These are phyloP conservation scores for Drosophila lacertosa DNA, from an alignment of 1,140 invertebrate species.

Conservation along the genomic window DNA sequence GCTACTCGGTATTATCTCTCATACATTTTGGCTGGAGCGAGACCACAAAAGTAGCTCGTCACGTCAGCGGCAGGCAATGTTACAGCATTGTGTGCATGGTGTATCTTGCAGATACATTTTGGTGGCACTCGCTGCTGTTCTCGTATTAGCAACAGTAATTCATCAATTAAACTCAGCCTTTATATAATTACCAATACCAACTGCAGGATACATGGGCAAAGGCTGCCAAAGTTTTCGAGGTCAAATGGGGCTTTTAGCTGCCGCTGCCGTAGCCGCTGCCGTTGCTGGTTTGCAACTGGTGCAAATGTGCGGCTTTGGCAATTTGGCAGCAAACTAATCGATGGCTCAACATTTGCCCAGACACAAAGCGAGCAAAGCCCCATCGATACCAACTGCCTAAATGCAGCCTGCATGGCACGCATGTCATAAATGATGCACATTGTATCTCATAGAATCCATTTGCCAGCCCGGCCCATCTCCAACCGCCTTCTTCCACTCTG, in stretches of 20 bases:
- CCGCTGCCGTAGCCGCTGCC: background rate
- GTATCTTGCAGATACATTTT: conserved; percentile 33
- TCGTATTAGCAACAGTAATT: conserved; percentile 56
- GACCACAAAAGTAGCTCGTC: conserved; percentile 51
- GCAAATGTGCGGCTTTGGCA: conserved; percentile 68
- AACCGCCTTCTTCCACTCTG: background rate
- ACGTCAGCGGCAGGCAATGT: conserved; percentile 12
- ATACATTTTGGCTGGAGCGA: conserved; percentile 27
- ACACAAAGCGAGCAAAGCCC: conserved; percentile 61
- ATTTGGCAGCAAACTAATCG: conserved; percentile 76
- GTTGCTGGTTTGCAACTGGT: background rate
- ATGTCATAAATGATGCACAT: conserved; percentile 76
- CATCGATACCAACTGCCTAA: conserved; percentile 37
- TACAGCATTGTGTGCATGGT: background rate
- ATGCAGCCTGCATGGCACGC: conserved; percentile 28
- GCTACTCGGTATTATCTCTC: conserved; percentile 49
- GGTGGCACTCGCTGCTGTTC: conserved; percentile 10
- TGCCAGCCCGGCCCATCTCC: background rate
- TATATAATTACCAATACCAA: conserved; percentile 61
- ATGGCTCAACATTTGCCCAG: conserved; percentile 76
- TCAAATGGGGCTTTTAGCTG: conserved; percentile 51
- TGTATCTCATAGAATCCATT: conserved; percentile 58
- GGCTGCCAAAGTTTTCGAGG: conserved; percentile 39
- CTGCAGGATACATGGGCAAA: conserved; percentile 42
- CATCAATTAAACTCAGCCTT: conserved; percentile 72